phyloP scores from a whole-genome alignment of 2,888 invertebrate genomes.

The Stenodera caucasica region DNA sequence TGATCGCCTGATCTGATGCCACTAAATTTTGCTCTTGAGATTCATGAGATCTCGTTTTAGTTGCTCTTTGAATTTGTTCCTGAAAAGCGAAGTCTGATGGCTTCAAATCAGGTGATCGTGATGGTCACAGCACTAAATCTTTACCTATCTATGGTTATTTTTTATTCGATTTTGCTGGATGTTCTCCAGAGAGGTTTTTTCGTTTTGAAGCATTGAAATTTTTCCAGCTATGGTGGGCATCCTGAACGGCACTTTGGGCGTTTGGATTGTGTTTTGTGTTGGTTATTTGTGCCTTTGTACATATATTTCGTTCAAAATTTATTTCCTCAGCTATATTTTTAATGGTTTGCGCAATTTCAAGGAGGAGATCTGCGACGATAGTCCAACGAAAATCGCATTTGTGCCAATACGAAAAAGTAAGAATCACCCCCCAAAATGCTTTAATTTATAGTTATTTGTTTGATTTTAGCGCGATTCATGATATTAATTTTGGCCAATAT shows the following conservation, averaged over 20 bases:
- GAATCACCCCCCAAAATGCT: neutral
- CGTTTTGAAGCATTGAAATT: too few species aligned
- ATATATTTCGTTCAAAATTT: slow-evolving; percentile 51
- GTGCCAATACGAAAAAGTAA: slow-evolving; percentile 41
- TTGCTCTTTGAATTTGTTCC: too few species aligned
- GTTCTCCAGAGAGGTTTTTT: too few species aligned
- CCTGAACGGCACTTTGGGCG: slow-evolving; percentile 63
- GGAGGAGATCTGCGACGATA: slow-evolving; percentile 48
- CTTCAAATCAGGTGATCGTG: too few species aligned
- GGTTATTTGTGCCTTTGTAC: slow-evolving; percentile 66
- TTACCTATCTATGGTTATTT: too few species aligned
- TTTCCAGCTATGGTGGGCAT: slow-evolving; percentile 66
- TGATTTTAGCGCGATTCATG: slow-evolving; percentile 56
- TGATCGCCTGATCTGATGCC: too few species aligned
- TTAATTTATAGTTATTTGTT: slow-evolving; percentile 9
- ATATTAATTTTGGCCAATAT: slow-evolving; percentile 63
- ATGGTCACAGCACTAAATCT: too few species aligned
- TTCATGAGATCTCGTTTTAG: too few species aligned
- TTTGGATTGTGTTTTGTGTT: slow-evolving; percentile 74
- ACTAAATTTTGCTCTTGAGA: too few species aligned
- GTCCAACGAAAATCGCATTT: slow-evolving; percentile 29
- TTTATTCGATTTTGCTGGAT: too few species aligned
- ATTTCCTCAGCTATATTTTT: slow-evolving; percentile 50
- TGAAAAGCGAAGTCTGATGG: too few species aligned
- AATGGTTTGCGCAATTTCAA: slow-evolving; percentile 68